These are phyloP conservation scores for Oscheius sp. DNA, from an alignment of 2,888 invertebrate genomes.

Conservation along the genomic window DNA sequence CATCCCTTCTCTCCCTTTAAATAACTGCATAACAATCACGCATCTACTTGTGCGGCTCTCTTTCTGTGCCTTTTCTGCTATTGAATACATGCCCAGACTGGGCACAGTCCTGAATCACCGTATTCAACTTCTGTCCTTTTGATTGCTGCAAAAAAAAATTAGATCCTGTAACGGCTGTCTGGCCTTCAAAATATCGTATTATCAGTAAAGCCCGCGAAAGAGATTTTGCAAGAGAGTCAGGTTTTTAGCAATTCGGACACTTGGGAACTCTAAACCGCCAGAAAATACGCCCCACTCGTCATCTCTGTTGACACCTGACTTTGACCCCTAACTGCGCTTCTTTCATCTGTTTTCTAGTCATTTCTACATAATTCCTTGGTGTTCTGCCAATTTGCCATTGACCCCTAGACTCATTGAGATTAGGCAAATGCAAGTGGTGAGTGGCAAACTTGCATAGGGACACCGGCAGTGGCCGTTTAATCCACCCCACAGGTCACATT, in stretches of 20 bases:
- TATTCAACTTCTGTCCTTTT: neutral
- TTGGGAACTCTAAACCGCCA: neutral
- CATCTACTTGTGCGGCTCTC: neutral
- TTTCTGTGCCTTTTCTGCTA: neutral
- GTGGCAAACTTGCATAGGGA: slow-evolving; percentile 18
- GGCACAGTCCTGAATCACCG: neutral
- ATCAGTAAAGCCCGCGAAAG: slow-evolving; percentile 5
- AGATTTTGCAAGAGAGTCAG: neutral
- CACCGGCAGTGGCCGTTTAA: slow-evolving; percentile 27
- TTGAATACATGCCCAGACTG: too few relatives aligned
- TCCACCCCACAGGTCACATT: slow-evolving; percentile 31
- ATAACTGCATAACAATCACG: neutral
- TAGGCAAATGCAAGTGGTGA: slow-evolving; percentile 35
- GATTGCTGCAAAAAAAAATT: neutral
- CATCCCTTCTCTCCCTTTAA: neutral
- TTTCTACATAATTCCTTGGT: neutral
- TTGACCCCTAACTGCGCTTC: neutral
- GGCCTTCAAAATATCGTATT: neutral
- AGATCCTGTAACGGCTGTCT: too few relatives aligned
- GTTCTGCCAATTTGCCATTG: slow-evolving; percentile 13
- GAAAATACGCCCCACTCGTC: neutral
- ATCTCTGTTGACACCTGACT: slow-evolving; percentile 5
- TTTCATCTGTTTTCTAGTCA: neutral
- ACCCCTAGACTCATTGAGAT: slow-evolving; percentile 8
- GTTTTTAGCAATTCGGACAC: neutral